phyloP scores from a whole-genome alignment of 1,140 invertebrate species.

The Cryptotermes secundus region DNA sequence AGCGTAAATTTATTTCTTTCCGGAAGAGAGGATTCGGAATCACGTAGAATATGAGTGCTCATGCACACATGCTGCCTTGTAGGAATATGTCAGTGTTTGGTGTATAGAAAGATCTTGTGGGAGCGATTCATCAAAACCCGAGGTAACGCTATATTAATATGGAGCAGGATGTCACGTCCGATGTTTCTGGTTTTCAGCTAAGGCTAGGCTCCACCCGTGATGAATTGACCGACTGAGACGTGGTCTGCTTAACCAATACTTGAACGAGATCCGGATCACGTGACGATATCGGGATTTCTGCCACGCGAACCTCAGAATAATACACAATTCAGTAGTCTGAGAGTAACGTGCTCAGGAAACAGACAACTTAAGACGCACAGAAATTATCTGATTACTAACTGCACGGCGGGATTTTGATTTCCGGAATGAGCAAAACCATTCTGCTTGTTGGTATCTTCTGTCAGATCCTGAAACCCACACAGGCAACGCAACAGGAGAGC shows the following conservation, averaged over 20 bases:
- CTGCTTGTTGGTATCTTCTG: too few relatives aligned
- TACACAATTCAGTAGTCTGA: not conserved
- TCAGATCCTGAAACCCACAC: too few relatives aligned
- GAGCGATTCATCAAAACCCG: not conserved
- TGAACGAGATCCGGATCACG: not conserved
- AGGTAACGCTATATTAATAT: constrained; percentile 1
- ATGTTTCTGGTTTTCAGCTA: constrained; percentile 10
- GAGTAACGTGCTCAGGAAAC: too few relatives aligned
- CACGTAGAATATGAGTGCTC: not conserved
- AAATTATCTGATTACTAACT: too few relatives aligned
- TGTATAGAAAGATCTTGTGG: not conserved
- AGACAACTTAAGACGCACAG: too few relatives aligned
- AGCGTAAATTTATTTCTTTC: not conserved
- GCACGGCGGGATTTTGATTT: too few relatives aligned
- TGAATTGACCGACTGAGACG: not conserved
- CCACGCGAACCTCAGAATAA: not conserved
- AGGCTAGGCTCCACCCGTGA: not conserved
- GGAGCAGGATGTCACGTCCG: not conserved
- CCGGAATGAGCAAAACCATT: too few relatives aligned
- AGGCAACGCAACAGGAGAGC: too few relatives aligned
- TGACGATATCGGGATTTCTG: not conserved
- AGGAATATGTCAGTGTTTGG: not conserved
- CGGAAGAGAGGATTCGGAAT: not conserved
- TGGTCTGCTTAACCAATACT: constrained; percentile 13
- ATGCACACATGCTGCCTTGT: not conserved